Conservation (phyloP, 2,113 vertebrate genomes). For the Corydoras sp. region DNA sequence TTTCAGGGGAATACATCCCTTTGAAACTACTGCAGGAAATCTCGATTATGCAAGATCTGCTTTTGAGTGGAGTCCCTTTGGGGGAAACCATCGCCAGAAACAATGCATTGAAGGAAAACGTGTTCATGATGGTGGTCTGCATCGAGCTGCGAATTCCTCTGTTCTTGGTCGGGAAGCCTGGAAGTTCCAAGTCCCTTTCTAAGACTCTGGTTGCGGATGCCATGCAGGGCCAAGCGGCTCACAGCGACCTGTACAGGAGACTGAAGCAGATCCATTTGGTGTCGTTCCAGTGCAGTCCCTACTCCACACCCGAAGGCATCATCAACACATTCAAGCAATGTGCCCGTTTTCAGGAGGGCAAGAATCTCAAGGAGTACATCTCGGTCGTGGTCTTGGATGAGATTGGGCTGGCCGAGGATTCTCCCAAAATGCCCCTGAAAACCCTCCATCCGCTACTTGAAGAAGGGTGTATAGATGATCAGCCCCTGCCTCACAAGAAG, state of each 20-base stretch:
- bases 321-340: conserved; percentile 93
- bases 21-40: conserved; percentile 75
- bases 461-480: conserved; percentile 91
- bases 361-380: conserved; percentile 83
- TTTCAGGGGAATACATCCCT: conserved; percentile 61
- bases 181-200: conserved; percentile 94
- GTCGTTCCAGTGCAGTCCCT: conserved; percentile 96
- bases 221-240: conserved; percentile 89
- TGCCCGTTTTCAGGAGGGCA: conserved; percentile 90
- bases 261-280: conserved; percentile 91
- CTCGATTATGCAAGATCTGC: conserved; percentile 75
- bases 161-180: conserved; percentile 93
- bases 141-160: conserved; percentile 92
- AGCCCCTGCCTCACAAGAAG: conserved; percentile 83
- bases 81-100: conserved; percentile 85
- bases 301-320: conserved; percentile 94
- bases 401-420: conserved; percentile 93
- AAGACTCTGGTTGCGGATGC: conserved; percentile 92
- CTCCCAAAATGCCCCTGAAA: conserved; percentile 94
- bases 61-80: conserved; percentile 73
- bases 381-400: conserved; percentile 95
- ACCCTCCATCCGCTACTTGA: conserved; percentile 89
- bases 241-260: conserved; percentile 76
- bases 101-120: conserved; percentile 86
- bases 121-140: conserved; percentile 97